Evolutionary conservation across 1,140 invertebrate genomes (phyloP).

Genomic region (Wasmannia auropunctata): DNA sequence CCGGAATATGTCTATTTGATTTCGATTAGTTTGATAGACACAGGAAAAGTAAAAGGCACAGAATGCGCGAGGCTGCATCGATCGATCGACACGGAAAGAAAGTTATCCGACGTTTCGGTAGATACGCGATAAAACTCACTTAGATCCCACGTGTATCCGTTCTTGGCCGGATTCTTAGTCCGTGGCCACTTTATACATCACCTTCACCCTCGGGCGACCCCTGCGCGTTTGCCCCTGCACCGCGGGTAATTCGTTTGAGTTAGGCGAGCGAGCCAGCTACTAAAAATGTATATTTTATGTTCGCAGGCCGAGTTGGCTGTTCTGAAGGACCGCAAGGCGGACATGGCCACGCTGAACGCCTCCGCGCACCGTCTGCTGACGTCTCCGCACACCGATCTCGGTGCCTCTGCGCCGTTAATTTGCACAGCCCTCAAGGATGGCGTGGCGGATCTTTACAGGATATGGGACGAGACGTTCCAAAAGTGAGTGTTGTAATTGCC

Average conservation of each 20-base stretch:
- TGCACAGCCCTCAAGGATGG: conserved; percentile 88
- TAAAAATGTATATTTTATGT: conserved; percentile 83
- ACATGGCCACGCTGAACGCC: conserved; percentile 90
- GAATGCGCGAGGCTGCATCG: neutral
- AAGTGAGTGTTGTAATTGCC: conserved; percentile 86
- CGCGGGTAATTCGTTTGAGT: conserved; percentile 76
- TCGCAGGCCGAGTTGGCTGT: conserved; percentile 88
- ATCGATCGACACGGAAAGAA: neutral
- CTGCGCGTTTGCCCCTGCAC: conserved; percentile 51
- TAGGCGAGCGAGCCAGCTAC: conserved; percentile 70
- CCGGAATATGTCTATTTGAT: neutral
- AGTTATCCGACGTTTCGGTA: neutral
- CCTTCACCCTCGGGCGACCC: conserved; percentile 52
- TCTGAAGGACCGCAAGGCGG: conserved; percentile 89
- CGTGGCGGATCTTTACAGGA: conserved; percentile 90
- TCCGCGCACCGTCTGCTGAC: conserved; percentile 91
- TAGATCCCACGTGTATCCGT: conserved; percentile 31
- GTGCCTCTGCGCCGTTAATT: conserved; percentile 82
- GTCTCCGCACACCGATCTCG: conserved; percentile 81
- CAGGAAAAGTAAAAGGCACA: neutral
- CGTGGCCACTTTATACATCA: conserved; percentile 71
- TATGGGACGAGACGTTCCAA: conserved; percentile 92
- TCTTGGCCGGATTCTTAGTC: conserved; percentile 34
- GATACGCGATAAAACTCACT: conserved; percentile 56
- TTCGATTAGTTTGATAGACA: neutral